Base-by-base conservation (phyloP, 2,113 vertebrate genomes). In the Eleginops maclovinus region DNA sequence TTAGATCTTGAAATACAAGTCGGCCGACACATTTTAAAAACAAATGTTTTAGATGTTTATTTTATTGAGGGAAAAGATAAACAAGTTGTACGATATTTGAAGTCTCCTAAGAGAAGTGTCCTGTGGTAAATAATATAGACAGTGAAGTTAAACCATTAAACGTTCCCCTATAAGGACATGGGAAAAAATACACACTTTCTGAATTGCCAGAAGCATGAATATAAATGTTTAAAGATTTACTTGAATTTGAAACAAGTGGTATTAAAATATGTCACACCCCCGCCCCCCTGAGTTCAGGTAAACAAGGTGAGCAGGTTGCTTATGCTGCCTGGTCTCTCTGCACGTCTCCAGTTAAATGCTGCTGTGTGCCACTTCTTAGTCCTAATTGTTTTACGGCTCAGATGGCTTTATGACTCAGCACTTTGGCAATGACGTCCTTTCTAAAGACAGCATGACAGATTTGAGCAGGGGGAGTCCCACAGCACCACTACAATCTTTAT, bases 361-460 rank as follows among this genome's bases (percentile, higher is more conserved):
- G 76, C 66, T 54, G 61, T 68, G 77, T 53, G 77, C 67, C 81
- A 56, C 75, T 72, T 83, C 83, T 88, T 70, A 82, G 79, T 41
- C 72, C 69, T 89, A 89, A 85, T 89, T 81, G 89, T 87, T 19
- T 91, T 84, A 83, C 14, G 28, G 84, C 77, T 88, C 89, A 85
- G 58, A 87, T 80, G 85, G 72, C 79, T 82, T 80, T 83, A 84
- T 89, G 88, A 93, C 75, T 91, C 83, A 80, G 77, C 82, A n/a
- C 56, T 89, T 87, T 78, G 83, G 50, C 60, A 12, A 73, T 89
- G 89, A 80, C 59, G 62, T 87, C 62, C 19, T 64, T 56, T 82
- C 65, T 51, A 56, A 77, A 49, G 60, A 84, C 72, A 78, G 59
- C 31, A 64, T 75, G 71, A 67, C 55, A 51, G 74, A 54, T 53